These are phyloP conservation scores for Nebria salina DNA, from an alignment of 2,888 invertebrate species.

Conservation along the genomic window DNA sequence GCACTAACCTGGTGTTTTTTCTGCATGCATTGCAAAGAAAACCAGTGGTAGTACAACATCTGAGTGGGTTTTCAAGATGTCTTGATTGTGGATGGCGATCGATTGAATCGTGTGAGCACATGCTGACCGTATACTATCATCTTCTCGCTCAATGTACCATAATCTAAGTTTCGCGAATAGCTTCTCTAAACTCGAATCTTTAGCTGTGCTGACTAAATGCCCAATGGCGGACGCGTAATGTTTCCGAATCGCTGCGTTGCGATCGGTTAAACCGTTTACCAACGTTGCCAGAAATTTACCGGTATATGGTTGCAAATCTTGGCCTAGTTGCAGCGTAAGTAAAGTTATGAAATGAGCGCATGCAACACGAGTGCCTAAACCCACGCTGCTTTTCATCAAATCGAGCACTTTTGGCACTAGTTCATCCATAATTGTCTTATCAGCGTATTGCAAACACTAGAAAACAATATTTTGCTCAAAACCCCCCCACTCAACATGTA, in stretches of 20 bases:
- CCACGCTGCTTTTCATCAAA: slow-evolving; percentile 80
- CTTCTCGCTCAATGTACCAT: slow-evolving; percentile 74
- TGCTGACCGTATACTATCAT: slow-evolving; percentile 78
- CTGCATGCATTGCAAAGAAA: slow-evolving; percentile 91
- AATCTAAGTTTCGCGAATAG: slow-evolving; percentile 70
- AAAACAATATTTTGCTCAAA: slow-evolving; percentile 46
- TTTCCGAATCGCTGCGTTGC: slow-evolving; percentile 84
- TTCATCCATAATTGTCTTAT: slow-evolving; percentile 78
- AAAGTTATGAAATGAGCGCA: slow-evolving; percentile 82
- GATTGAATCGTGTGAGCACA: slow-evolving; percentile 81
- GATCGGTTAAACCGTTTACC: slow-evolving; percentile 82
- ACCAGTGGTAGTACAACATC: slow-evolving; percentile 80
- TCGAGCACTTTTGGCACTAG: slow-evolving; percentile 85
- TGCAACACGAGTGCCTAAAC: slow-evolving; percentile 85
- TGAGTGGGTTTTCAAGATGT: slow-evolving; percentile 81
- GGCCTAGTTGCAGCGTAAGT: slow-evolving; percentile 65
- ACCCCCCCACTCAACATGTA: background rate
- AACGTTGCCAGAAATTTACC: slow-evolving; percentile 72
- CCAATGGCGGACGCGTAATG: slow-evolving; percentile 87
- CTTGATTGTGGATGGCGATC: slow-evolving; percentile 84
- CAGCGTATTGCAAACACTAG: slow-evolving; percentile 76
- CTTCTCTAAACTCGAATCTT: slow-evolving; percentile 76
- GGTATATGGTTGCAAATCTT: slow-evolving; percentile 69
- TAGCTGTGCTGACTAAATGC: slow-evolving; percentile 83
- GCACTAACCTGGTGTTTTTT: slow-evolving; percentile 69